Evolutionary conservation across 2,888 invertebrate species (phyloP), one percentile per base, ranked within the genome.

Genomic region (Stenolophus ochropezus): DNA sequence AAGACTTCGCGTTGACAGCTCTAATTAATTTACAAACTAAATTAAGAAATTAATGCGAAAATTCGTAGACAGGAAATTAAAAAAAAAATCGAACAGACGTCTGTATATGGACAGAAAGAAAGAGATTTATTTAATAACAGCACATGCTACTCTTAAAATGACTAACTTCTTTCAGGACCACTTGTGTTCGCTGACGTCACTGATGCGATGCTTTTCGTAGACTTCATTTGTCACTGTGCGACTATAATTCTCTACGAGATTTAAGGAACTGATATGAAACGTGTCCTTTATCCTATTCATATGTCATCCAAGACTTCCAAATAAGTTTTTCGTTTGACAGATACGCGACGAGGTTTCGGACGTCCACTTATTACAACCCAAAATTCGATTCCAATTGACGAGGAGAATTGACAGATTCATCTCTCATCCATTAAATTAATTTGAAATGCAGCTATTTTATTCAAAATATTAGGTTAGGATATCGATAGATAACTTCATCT

Each of bases 211-310:
- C 27, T 77, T 33, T 77, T 6, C 75, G 75, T 27, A 53, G 61
- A 77, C 23, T 77, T 77, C 77, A 77, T 77, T 77, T 77, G 61
- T 77, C 77, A 77, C 76, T 47, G 65, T n/a, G 61, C 8, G 77
- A 77, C 61, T 61, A 77, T 61, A 77, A 77, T 77, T 77, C 77
- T 77, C 65, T 47, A 23, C 23, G 61, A 77, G 77, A 77, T 77
- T 77, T 77, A 58, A 61, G 77, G 49, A 77, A 61, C 77, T 65
- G 77, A 77, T 77, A 77, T 65, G 77, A 61, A 33, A 49, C 65
- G 49, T 61, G 25, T 65, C 27, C 77, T 77, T 77, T 77, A 77
- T 77, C 77, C 77, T 47, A 65, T 77, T 77, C 77, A 77, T 77
- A 49, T 77, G 49, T 77, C 77, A 77, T 77, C 61, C 77, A 42